Conservation (phyloP, 1,140 invertebrate genomes). For the Euura saliciscinereae region DNA sequence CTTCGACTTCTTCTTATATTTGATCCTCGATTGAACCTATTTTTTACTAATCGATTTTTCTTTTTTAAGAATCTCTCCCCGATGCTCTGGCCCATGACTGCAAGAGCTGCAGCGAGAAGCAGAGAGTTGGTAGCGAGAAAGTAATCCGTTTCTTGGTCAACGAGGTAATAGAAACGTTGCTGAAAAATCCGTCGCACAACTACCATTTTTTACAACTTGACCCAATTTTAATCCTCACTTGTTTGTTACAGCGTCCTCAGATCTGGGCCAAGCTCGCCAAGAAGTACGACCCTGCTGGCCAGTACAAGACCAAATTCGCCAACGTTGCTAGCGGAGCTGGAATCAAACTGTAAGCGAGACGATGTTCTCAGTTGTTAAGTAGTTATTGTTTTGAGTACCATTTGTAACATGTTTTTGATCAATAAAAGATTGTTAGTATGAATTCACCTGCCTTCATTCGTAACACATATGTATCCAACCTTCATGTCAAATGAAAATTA, state of each 20-base stretch:
- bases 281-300: slow-evolving; percentile 65
- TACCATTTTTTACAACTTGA: no score
- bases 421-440: neutral
- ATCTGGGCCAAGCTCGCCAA: slow-evolving; percentile 62
- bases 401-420: neutral
- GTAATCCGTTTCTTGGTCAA: slow-evolving; percentile 59
- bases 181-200: no score
- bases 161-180: slow-evolving; percentile 31
- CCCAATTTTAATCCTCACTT: slow-evolving; percentile 8
- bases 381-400: neutral
- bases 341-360: slow-evolving; percentile 25
- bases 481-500: no score
- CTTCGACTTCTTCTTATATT: slow-evolving; percentile 1
- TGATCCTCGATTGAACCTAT: no score
- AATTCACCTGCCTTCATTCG: neutral
- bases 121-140: slow-evolving; percentile 61
- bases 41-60: neutral
- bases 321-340: slow-evolving; percentile 46
- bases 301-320: slow-evolving; percentile 62
- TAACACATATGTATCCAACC: no score
- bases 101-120: slow-evolving; percentile 65
- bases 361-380: neutral
- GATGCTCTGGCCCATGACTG: slow-evolving; percentile 68
- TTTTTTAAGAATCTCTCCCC: slow-evolving; percentile 56
- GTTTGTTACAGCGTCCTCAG: slow-evolving; percentile 59